These are phyloP conservation scores for Xanthorhoe designata DNA, from an alignment of 2,888 invertebrate species.

Conservation along the genomic window DNA sequence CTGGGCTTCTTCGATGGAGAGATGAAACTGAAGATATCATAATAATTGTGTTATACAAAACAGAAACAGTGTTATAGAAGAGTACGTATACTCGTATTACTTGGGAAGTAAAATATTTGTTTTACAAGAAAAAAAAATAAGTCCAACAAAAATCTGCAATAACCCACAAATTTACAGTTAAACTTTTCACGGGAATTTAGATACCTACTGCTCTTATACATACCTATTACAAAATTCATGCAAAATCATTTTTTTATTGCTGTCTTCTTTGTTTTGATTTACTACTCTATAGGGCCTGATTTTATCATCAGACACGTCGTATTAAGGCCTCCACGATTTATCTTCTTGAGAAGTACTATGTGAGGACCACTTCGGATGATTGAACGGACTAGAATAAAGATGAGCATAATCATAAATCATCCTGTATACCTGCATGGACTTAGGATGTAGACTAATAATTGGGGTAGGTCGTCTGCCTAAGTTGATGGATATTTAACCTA, in stretches of 20 bases:
- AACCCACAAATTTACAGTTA: too few species aligned
- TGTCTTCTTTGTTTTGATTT: neutral
- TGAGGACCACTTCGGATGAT: slow-evolving; percentile 31
- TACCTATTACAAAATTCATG: too few species aligned
- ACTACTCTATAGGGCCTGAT: slow-evolving; percentile 31
- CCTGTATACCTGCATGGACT: neutral
- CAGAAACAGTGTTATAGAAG: too few species aligned
- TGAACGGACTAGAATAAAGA: slow-evolving; percentile 28
- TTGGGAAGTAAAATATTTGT: too few species aligned
- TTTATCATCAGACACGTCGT: slow-evolving; percentile 39
- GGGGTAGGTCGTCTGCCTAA: neutral
- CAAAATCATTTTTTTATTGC: too few species aligned
- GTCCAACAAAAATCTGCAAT: too few species aligned
- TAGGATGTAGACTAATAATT: neutral
- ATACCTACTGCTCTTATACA: too few species aligned
- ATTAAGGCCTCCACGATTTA: slow-evolving; percentile 35
- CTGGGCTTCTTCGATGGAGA: neutral
- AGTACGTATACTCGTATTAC: too few species aligned
- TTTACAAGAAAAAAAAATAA: too few species aligned
- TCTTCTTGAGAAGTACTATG: slow-evolving; percentile 35
- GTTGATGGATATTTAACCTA: neutral
- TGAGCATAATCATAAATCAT: neutral
- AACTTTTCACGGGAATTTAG: too few species aligned
- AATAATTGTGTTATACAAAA: too few species aligned
- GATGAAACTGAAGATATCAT: too few species aligned